A percentile compares a stretch with the other conserved stretches of the same genome.
phyloP scores from a whole-genome alignment of 2,113 vertebrate species.

The Neodon shergylaensis region DNA sequence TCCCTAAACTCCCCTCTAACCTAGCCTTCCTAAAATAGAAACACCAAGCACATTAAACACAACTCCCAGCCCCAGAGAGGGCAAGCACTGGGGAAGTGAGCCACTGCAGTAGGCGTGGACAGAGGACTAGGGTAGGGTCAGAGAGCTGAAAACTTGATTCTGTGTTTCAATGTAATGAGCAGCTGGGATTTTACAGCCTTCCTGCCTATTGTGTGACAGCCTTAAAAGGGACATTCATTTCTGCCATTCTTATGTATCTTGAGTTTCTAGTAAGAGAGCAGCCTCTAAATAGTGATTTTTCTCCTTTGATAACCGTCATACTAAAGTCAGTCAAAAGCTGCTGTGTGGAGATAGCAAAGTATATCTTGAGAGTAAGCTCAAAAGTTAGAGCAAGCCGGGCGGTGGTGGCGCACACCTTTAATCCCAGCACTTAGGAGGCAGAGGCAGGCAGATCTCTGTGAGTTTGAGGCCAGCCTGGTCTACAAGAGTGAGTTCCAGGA shows the following conservation, averaged over 20 bases:
- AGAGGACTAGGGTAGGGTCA: neutral
- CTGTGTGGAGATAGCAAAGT: neutral
- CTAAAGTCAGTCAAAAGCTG: constrained; percentile 20
- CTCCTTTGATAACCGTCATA: neutral
- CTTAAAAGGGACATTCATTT: constrained; percentile 54
- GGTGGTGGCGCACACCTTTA: too few relatives aligned
- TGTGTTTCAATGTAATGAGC: constrained; percentile 42
- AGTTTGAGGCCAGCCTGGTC: too few relatives aligned
- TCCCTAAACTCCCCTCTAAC: neutral
- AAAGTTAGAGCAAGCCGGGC: neutral
- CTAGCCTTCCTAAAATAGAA: constrained; percentile 19
- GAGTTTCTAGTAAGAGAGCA: constrained; percentile 53
- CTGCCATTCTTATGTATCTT: constrained; percentile 49
- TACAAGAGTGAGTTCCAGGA: too few relatives aligned
- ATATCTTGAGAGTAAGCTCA: constrained; percentile 59
- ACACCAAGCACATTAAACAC: neutral
- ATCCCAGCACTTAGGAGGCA: too few relatives aligned
- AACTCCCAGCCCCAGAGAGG: neutral
- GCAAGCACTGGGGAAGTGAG: neutral
- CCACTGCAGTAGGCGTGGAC: neutral
- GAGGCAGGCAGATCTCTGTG: too few relatives aligned
- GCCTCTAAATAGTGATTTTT: neutral
- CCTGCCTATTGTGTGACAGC: constrained; percentile 23
- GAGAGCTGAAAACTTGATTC: constrained; percentile 24
- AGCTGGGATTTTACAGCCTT: neutral